phyloP scores from a whole-genome alignment of 1,140 invertebrate species.

The Magallana angulata region DNA sequence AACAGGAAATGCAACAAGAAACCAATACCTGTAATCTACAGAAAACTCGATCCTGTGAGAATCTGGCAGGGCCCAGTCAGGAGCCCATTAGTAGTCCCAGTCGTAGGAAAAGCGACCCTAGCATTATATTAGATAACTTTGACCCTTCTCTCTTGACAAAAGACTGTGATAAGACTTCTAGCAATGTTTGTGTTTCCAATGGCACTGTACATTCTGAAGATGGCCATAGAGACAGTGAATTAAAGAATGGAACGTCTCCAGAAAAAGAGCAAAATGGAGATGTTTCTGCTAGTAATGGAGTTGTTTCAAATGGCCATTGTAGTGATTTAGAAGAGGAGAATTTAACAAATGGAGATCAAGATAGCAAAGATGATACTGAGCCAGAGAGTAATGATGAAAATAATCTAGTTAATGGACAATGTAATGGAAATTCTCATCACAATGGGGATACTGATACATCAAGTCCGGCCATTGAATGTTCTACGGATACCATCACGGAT shows the following conservation, averaged over 20 bases:
- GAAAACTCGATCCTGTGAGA: constrained; percentile 85
- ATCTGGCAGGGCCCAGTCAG: constrained; percentile 81
- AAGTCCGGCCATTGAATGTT: constrained; percentile 77
- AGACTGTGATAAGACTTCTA: constrained; percentile 50
- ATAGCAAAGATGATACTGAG: not conserved
- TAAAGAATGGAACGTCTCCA: constrained; percentile 36
- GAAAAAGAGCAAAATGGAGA: constrained; percentile 20
- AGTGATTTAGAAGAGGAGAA: constrained; percentile 23
- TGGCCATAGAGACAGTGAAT: not conserved
- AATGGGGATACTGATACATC: constrained; percentile 38
- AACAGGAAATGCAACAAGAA: constrained; percentile 39
- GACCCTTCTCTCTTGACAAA: constrained; percentile 51
- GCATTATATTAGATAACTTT: constrained; percentile 79
- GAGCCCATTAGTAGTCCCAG: constrained; percentile 84
- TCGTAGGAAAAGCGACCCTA: constrained; percentile 90
- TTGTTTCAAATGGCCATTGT: constrained; percentile 42
- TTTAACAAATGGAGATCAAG: constrained; percentile 18
- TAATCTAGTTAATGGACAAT: not conserved
- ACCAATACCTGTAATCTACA: constrained; percentile 72
- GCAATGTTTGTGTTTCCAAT: constrained; percentile 31
- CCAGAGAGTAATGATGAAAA: constrained; percentile 22
- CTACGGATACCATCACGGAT: constrained; percentile 80
- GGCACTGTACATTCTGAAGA: not conserved
- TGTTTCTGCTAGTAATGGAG: not conserved
- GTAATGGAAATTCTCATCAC: constrained; percentile 49